A percentile compares a stretch with the other conserved stretches of the same genome.
phyloP scores from a whole-genome alignment of 1,140 invertebrate species.

The Saccostrea glomerata region DNA sequence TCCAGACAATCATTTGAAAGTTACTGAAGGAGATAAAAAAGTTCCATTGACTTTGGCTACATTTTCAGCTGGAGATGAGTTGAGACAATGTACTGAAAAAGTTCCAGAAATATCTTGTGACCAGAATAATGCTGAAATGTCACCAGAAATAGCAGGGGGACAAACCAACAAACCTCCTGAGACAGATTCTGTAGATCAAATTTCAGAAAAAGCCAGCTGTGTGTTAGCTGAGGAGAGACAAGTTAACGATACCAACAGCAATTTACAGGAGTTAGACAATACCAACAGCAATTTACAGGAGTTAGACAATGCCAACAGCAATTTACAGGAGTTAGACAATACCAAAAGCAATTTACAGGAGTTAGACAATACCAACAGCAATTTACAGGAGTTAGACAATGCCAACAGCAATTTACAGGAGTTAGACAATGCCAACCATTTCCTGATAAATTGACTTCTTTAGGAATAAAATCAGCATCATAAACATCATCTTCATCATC shows the following conservation, averaged over 20 bases:
- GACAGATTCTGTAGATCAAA: neutral
- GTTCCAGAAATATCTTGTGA: neutral
- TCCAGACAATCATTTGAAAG: neutral
- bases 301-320: too few relatives aligned
- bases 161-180: neutral
- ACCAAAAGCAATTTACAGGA: too few relatives aligned
- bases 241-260: neutral
- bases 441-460: neutral
- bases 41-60: neutral
- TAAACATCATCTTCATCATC: neutral
- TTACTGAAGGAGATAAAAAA: neutral
- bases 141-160: neutral
- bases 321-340: too few relatives aligned
- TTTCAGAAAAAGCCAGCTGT: neutral
- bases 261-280: too few relatives aligned
- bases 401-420: too few relatives aligned
- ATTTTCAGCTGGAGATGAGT: neutral
- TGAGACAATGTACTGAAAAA: neutral
- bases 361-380: too few relatives aligned
- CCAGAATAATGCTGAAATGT: neutral
- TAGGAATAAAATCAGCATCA: neutral
- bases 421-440: too few relatives aligned
- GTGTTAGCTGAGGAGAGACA: neutral
- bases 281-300: too few relatives aligned
- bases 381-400: too few relatives aligned